Evolutionary conservation across 2,797 vertebrate species (phyloP), one percentile per base, ranked within the genome.

Genomic region (Zalophus californianus): DNA sequence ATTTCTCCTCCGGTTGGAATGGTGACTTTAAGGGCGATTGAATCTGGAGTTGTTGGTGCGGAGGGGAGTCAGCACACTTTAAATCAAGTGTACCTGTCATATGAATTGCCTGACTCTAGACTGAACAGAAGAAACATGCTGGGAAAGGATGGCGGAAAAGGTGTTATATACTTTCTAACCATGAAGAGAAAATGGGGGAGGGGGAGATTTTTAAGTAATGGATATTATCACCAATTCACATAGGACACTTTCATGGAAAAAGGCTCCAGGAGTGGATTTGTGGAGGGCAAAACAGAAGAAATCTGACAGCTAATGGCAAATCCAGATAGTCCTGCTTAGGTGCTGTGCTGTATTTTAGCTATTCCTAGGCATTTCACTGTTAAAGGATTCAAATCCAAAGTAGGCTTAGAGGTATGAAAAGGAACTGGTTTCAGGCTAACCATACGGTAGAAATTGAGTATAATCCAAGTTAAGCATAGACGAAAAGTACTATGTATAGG

Each of bases 51-150:
- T 85, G 86, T 32, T 25, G 27, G 35, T 48, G 29, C 41, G 48
- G 50, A 83, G 15, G 25, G 54, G 58, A 85, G 41, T 91, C 50
- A 58, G 84, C 79, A 86, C 60, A 79, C 50, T 84, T 73, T 89
- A 92, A 88, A 96, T 96, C 82, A 83, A 35, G 11, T 14, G 1
- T 48, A 48, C 7, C 72, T 93, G 86, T 41, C 78, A 70, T 41
- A 48, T 92, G 54, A 97, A 96, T 77, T 72, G 77, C 48, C 25
- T 32, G 78, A 86, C 44, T 93, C 41, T 83, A 82, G 29, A 68
- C 4, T 21, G 20, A 92, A 77, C 29, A 58, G 87, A 92, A 77
- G 84, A 73, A 85, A n/a, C 27, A 70, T 2, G 6, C 58, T 77
- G 60, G 44, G 25, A 73, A 75, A 70, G 6, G 38, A 62, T 48